Evolutionary conservation across 2,113 vertebrate species (phyloP), one percentile per base, ranked within the genome.

Genomic region (Puntigrus tetrazona): DNA sequence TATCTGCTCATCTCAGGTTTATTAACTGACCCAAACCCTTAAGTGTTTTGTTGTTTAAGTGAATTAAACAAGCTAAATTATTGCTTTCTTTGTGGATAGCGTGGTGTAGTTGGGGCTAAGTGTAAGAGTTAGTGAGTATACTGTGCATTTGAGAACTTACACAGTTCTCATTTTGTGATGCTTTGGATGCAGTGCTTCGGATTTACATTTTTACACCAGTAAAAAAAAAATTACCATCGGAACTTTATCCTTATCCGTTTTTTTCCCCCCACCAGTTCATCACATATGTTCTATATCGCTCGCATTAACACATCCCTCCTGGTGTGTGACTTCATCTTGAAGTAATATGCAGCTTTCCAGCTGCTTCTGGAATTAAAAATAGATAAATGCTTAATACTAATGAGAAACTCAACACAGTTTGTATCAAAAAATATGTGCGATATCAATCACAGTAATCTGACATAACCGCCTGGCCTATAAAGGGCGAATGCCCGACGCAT

Each of bases 341-440:
- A 73, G 38, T 43, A 43, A 45, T 45, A 43, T 27, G 38, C 70
- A 43, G 38, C n/a, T 73, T 45, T 73, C 70, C 38, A 27, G 43
- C 70, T 73, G 70, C 43, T 73, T 45, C n/a, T 45, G 38, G 22
- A 16, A 25, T 73, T 45, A 43, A n/a, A 73, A 73, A 73, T 73
- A 73, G 70, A 73, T 73, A 77, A 52, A 57, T 57, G 50, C 11
- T 38, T 77, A 57, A 77, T 25, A 36, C 45, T 41, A 74, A 82
- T 57, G 55, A 75, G 70, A 72, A 72, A 72, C 11, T 14, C 2
- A 43, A 45, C 38, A 73, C 67, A n/a, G 18, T 22, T 57, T 57
- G 3, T n/a, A 57, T n/a, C 0, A 57, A 38, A 38, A 13, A 8
- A 38, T 73, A 73, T 57, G 52, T 8, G 22, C 43, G 27, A 45